phyloP scores from a whole-genome alignment of 2,888 invertebrate species.

The Margaritifera margaritifera region DNA sequence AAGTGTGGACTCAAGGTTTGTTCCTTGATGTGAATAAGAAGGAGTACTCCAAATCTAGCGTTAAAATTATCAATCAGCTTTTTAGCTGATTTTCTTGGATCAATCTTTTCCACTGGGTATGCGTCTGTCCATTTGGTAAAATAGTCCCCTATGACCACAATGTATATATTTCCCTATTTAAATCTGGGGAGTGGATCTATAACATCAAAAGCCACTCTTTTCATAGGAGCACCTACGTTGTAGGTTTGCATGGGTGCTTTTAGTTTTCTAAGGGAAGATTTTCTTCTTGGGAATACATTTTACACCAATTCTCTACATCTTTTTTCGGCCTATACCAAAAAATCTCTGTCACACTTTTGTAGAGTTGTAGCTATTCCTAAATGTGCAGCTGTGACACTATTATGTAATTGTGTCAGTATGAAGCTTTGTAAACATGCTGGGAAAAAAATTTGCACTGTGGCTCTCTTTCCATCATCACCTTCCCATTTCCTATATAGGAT shows the following conservation, averaged over 20 bases:
- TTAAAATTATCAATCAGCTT: too few relatives aligned
- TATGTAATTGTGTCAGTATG: neutral
- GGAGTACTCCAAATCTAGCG: too few relatives aligned
- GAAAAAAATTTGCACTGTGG: neutral
- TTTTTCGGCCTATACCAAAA: neutral
- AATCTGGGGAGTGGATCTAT: neutral
- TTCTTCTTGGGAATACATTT: neutral
- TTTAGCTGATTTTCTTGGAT: too few relatives aligned
- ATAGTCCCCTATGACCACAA: too few relatives aligned
- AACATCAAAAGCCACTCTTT: neutral
- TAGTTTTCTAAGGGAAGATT: neutral
- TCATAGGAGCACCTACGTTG: neutral
- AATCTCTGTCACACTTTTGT: neutral
- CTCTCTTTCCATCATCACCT: neutral
- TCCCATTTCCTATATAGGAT: slow-evolving; percentile 1
- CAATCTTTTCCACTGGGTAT: too few relatives aligned
- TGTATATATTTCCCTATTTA: too few relatives aligned
- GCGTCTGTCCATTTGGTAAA: too few relatives aligned
- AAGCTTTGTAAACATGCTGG: neutral
- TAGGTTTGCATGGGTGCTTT: neutral
- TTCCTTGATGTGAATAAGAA: too few relatives aligned
- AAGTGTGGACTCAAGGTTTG: too few relatives aligned
- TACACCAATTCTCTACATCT: neutral
- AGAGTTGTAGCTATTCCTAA: neutral
- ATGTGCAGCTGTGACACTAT: neutral